Evolutionary conservation across 2,888 invertebrate genomes (phyloP).

Genomic region (Venusia cambrica): DNA sequence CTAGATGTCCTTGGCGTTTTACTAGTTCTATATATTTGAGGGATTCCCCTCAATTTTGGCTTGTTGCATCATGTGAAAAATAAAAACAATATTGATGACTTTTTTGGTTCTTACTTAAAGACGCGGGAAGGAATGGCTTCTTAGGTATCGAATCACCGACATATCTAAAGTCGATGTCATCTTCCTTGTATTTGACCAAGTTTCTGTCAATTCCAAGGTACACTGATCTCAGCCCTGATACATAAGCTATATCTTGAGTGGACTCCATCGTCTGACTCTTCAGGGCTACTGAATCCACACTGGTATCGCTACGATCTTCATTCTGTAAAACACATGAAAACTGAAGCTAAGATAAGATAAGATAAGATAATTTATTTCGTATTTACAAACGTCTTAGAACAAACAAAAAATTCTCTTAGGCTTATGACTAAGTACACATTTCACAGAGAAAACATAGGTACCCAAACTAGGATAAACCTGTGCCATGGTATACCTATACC

Average conservation of each 20-base stretch:
- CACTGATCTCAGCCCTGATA: constrained; percentile 44
- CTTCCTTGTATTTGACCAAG: constrained; percentile 55
- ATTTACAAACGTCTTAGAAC: too few relatives aligned
- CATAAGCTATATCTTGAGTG: constrained; percentile 40
- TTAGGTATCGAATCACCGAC: constrained; percentile 70
- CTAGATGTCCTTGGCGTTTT: too few relatives aligned
- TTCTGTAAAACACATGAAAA: constrained; percentile 40
- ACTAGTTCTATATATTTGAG: too few relatives aligned
- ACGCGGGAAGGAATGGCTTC: constrained; percentile 73
- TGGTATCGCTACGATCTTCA: constrained; percentile 23
- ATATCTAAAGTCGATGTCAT: constrained; percentile 74
- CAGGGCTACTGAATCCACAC: constrained; percentile 33
- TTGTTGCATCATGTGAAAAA: too few relatives aligned
- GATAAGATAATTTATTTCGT: too few relatives aligned
- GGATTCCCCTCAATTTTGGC: too few relatives aligned
- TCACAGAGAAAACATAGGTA: too few relatives aligned
- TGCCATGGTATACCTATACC: too few relatives aligned
- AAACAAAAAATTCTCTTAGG: too few relatives aligned
- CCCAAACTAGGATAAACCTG: too few relatives aligned
- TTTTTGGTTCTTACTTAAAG: constrained; percentile 75
- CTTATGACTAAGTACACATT: too few relatives aligned
- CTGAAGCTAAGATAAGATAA: constrained; percentile 2
- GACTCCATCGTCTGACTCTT: constrained; percentile 61
- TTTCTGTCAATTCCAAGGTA: constrained; percentile 74
- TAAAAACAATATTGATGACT: too few relatives aligned